Conservation (phyloP, 1,140 invertebrate genomes). For the Oncopeltus fasciatus region DNA sequence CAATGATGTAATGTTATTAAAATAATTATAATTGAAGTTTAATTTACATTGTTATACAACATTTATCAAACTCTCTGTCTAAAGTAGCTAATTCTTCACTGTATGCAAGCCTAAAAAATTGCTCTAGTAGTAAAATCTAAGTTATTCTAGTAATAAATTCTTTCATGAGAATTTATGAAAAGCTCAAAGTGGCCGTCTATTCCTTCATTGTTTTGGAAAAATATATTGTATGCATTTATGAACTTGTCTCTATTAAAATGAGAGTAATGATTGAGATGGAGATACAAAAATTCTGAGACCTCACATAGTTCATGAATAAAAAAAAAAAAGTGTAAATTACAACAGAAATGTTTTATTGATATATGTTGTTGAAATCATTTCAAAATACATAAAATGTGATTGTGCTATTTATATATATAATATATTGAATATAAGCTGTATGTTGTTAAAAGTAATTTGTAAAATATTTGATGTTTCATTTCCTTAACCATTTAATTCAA, state of each 20-base stretch:
- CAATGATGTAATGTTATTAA: too few species aligned
- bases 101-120: too few species aligned
- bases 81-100: too few species aligned
- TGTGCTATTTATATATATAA: slow-evolving; percentile 11
- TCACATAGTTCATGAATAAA: not conserved
- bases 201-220: not conserved
- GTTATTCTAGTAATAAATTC: too few species aligned
- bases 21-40: too few species aligned
- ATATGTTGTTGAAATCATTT: not conserved
- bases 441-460: slow-evolving; percentile 1
- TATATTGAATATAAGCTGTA: slow-evolving; percentile 8
- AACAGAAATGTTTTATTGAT: not conserved
- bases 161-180: too few species aligned
- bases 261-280: not conserved
- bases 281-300: not conserved
- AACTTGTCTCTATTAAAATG: not conserved
- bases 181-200: too few species aligned
- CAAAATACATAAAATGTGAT: slow-evolving; percentile 4
- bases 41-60: too few species aligned
- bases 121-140: too few species aligned
- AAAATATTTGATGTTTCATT: not conserved
- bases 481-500: too few species aligned
- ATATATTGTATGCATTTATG: not conserved
- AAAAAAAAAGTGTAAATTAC: not conserved
- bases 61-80: too few species aligned